Evolutionary conservation across 2,113 vertebrate species (phyloP).

Genomic region (Ochotona curzoniae): DNA sequence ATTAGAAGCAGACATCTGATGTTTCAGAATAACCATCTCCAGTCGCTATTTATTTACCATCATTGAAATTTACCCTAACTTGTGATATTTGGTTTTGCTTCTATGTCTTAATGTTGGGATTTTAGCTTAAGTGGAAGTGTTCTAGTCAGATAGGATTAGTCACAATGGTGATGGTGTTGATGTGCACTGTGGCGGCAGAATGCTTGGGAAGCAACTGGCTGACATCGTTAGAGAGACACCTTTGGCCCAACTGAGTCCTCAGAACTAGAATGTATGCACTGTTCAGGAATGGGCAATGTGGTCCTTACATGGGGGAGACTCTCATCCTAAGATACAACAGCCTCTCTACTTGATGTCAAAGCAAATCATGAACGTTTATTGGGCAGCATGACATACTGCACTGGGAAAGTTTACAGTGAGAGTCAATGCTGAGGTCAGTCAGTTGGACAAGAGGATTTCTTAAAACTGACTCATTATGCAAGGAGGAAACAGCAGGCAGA

Average conservation of each 20-base stretch:
- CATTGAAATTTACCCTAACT: not conserved
- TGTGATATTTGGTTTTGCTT: not conserved
- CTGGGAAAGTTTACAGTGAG: not conserved
- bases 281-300: not conserved
- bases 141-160: not conserved
- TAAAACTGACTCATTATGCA: not conserved
- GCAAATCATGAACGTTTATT: not conserved
- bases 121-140: constrained; percentile 28
- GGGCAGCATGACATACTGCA: not conserved
- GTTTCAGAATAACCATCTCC: not conserved
- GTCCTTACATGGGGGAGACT: fast-evolving
- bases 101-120: not conserved
- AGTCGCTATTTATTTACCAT: not conserved
- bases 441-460: not conserved
- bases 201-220: not conserved
- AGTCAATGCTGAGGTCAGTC: not conserved
- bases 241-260: not conserved
- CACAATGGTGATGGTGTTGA: not conserved
- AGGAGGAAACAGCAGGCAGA: not conserved
- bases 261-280: no score
- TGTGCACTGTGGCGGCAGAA: not conserved
- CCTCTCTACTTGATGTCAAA: not conserved
- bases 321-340: not conserved
- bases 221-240: not conserved
- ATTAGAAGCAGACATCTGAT: not conserved